These are phyloP conservation scores for Hyperopisus bebe DNA, from an alignment of 2,113 vertebrate genomes.

Conservation along the genomic window DNA sequence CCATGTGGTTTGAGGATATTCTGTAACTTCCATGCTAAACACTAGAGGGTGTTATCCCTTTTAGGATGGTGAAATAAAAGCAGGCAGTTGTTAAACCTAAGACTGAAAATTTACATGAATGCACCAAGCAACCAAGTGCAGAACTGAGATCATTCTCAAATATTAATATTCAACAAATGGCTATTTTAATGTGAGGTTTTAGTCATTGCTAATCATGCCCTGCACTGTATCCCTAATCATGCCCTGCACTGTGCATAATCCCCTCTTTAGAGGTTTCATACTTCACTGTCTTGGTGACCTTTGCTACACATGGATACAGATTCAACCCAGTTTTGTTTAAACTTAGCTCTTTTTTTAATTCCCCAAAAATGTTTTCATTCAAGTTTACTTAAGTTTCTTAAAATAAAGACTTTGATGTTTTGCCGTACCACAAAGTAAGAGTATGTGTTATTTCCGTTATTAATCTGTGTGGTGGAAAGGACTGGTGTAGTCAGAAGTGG, in stretches of 20 bases:
- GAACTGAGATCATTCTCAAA: background rate
- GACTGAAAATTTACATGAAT: background rate
- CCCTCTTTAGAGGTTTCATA: background rate
- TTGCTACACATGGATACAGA: background rate
- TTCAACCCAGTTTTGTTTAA: background rate
- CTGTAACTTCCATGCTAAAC: background rate
- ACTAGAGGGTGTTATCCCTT: background rate
- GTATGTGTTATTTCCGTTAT: background rate
- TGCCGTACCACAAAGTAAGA: background rate
- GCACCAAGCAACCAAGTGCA: background rate
- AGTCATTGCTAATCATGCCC: background rate
- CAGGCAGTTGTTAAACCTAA: background rate
- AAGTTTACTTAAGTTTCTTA: background rate
- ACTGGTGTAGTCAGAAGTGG: background rate
- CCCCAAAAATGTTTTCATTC: background rate
- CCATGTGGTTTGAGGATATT: background rate
- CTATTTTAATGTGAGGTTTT: background rate
- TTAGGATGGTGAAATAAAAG: background rate
- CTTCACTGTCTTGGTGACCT: background rate
- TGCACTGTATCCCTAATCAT: background rate
- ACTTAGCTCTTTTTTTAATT: background rate
- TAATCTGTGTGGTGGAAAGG: background rate
- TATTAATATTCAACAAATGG: background rate
- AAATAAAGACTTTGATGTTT: background rate
- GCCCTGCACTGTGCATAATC: background rate